Evolutionary conservation across 2,888 invertebrate species (phyloP).

Genomic region (Drosophila tripunctata): DNA sequence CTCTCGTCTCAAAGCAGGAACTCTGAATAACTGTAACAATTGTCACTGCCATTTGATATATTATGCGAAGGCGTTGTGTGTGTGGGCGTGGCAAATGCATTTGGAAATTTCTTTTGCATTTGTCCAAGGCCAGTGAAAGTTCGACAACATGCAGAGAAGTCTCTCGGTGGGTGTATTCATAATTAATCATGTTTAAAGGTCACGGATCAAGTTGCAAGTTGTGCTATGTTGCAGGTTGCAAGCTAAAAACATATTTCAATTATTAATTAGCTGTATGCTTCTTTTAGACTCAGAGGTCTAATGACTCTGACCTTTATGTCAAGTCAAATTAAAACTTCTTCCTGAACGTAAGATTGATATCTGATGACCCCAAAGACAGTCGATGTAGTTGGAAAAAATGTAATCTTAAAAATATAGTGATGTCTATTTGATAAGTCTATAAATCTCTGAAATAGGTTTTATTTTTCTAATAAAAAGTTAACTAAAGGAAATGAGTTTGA

Average conservation of each 20-base stretch:
- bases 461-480: too few species aligned
- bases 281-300: slow-evolving; percentile 28
- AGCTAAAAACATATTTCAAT: slow-evolving; percentile 2
- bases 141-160: slow-evolving; percentile 29
- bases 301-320: slow-evolving; percentile 53
- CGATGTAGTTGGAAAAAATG: neutral
- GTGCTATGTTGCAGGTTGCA: slow-evolving; percentile 1
- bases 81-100: slow-evolving; percentile 20
- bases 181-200: slow-evolving; percentile 56
- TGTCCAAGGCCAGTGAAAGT: slow-evolving; percentile 61
- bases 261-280: slow-evolving; percentile 12
- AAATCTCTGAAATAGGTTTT: too few species aligned
- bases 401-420: neutral
- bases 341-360: slow-evolving; percentile 38
- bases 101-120: slow-evolving; percentile 11
- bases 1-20: slow-evolving; percentile 1
- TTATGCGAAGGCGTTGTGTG: slow-evolving; percentile 17
- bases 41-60: slow-evolving; percentile 28
- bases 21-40: slow-evolving; percentile 25
- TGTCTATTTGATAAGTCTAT: neutral
- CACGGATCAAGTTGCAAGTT: slow-evolving; percentile 25
- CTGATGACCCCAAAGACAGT: neutral
- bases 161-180: slow-evolving; percentile 13
- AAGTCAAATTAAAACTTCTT: slow-evolving; percentile 19
- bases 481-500: too few species aligned